Evolutionary conservation across 2,888 invertebrate species (phyloP).

Genomic region (Hipparchia semele): DNA sequence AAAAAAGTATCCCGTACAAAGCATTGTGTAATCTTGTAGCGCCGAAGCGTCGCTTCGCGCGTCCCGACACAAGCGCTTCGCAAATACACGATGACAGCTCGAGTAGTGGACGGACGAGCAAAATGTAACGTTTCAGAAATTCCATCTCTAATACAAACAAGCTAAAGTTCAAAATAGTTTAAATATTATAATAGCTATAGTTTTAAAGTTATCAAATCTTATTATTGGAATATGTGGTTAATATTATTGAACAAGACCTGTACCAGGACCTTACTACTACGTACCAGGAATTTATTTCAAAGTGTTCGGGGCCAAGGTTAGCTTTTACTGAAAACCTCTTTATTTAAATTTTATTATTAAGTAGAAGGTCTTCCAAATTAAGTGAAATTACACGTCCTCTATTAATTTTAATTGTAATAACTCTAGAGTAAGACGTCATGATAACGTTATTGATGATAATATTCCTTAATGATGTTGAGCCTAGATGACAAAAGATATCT

Average conservation of each 20-base stretch:
- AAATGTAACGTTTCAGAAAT: background rate
- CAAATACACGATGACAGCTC: constrained; percentile 39
- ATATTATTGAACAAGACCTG: no score
- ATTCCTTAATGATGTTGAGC: no score
- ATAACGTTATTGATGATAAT: no score
- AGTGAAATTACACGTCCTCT: no score
- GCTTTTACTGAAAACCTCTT: background rate
- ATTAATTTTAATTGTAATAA: no score
- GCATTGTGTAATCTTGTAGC: constrained; percentile 13
- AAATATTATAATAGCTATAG: background rate
- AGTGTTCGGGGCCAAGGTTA: background rate
- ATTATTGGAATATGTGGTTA: background rate
- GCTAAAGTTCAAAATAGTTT: constrained; percentile 7
- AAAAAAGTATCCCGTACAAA: constrained; percentile 13
- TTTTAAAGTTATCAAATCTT: background rate
- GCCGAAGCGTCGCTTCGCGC: constrained; percentile 31
- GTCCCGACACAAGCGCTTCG: constrained; percentile 44
- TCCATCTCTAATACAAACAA: background rate
- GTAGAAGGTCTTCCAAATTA: no score
- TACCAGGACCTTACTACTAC: background rate
- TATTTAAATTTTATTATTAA: no score
- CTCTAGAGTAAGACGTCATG: no score
- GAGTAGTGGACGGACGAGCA: constrained; percentile 15
- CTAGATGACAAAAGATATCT: no score
- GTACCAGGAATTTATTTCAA: background rate